Evolutionary conservation across 2,113 vertebrate species (phyloP).

Genomic region (Odocoileus hemionus): DNA sequence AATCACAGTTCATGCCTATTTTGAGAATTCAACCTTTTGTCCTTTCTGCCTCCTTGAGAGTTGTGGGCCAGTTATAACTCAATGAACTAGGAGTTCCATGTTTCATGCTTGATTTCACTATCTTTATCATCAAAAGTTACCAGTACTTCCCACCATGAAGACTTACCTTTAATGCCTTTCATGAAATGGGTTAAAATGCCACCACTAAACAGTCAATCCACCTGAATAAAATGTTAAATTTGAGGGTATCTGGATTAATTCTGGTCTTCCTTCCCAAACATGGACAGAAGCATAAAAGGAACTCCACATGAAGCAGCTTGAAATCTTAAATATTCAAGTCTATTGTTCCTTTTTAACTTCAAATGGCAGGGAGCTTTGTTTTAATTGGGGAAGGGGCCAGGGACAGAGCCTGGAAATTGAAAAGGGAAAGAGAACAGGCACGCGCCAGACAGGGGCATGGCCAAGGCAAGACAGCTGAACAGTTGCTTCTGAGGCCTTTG

Average conservation of each 20-base stretch:
- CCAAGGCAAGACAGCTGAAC: neutral
- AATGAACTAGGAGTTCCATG: neutral
- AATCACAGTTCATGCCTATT: neutral
- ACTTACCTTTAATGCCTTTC: constrained; percentile 5
- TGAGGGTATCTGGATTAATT: neutral
- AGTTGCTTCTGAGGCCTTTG: neutral
- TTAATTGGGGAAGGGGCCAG: neutral
- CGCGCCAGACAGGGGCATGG: neutral
- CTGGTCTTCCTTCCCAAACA: neutral
- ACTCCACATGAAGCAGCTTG: neutral
- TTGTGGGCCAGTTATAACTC: neutral
- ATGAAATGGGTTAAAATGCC: neutral
- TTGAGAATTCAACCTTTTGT: constrained; percentile 41
- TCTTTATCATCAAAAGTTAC: neutral
- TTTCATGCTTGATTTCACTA: neutral
- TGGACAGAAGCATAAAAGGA: neutral
- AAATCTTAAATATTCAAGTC: constrained; percentile 4
- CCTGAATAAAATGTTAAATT: neutral
- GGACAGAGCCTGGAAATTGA: neutral
- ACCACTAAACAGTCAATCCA: neutral
- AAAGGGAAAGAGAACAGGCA: neutral
- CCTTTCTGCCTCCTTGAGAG: neutral
- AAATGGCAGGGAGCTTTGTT: neutral
- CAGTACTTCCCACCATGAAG: neutral
- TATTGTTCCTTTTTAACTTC: neutral